Base-by-base conservation (phyloP, 2,888 invertebrate genomes). In the Cynaeus angustus region DNA sequence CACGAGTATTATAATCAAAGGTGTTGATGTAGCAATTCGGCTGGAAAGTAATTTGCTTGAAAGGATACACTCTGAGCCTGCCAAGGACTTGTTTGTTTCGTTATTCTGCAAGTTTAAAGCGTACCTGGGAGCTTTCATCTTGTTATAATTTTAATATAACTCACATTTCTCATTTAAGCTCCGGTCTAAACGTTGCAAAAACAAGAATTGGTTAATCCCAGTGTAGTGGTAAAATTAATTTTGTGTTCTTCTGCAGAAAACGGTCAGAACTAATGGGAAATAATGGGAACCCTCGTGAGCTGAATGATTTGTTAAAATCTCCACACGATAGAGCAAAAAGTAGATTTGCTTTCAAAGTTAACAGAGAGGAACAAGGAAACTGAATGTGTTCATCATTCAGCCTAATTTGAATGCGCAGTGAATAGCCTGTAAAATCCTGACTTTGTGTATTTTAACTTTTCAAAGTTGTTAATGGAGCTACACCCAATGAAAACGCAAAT, bases 391-490 rank as follows among this genome's bases (percentile, higher is more conserved):
- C 66, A 56, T 66, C 56, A 56, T 56, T 56, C 43, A 30, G 13
- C 28, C 66, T 59, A 50, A 67, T 67, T 67, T 59, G 33, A 59
- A 67, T 67, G 66, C 66, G 55, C 30, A 41, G 43, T 52, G 66
- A 59, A 56, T 66, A 66, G 37, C 12, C 66, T 37, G 30, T 55
- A 56, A 66, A 66, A 67, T 67, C 66, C 66, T 52, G 52, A 59
- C 66, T 33, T 65, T 70, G 71, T 74, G 71, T 68, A 73, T 73
- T 71, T 74, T 66, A 74, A 74, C 72, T 73, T 71, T 53, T 65
- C 65, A 73, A 72, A 74, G 70, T 74, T 73, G 72, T 52, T 74
- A 72, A 73, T 73, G 66, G 66, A 21, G 9, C 66, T 55, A 52
- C 66, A 50, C 46, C 72, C 72, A 73, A 73, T 72, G 67, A 65